Conservation (phyloP, 2,797 vertebrate genomes). For the Pangasius sanitwongsei region DNA sequence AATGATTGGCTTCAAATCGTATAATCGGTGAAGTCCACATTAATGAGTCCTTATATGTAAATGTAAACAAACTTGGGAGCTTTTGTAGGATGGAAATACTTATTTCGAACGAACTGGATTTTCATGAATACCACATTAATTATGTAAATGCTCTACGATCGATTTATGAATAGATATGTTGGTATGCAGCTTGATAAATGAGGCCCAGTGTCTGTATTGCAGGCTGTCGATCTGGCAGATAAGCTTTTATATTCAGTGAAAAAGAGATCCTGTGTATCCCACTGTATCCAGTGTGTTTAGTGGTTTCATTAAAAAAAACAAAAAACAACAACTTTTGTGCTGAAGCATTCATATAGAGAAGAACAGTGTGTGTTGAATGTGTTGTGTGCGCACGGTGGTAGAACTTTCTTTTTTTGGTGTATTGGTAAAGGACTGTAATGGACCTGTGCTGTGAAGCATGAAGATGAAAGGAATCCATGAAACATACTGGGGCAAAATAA, state of each 20-base stretch:
- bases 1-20: background rate
- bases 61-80: background rate
- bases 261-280: slow-evolving; percentile 31
- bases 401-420: slow-evolving; percentile 29
- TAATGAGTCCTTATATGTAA: background rate
- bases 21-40: background rate
- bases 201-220: background rate
- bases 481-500: slow-evolving; percentile 35
- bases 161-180: background rate
- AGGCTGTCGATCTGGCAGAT: slow-evolving; percentile 19
- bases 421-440: slow-evolving; percentile 20
- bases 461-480: slow-evolving; percentile 35
- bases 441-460: slow-evolving; percentile 38
- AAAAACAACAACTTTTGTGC: background rate
- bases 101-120: background rate
- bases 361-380: slow-evolving; percentile 36
- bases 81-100: background rate
- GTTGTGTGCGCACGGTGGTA: slow-evolving; percentile 21
- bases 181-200: background rate
- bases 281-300: slow-evolving; percentile 31
- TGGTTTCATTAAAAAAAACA: slow-evolving; percentile 25
- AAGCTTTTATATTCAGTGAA: slow-evolving; percentile 35
- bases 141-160: background rate
- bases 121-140: background rate
- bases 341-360: slow-evolving; percentile 15